Base-by-base conservation (phyloP, 1,140 invertebrate species). In the Diprion similis region DNA sequence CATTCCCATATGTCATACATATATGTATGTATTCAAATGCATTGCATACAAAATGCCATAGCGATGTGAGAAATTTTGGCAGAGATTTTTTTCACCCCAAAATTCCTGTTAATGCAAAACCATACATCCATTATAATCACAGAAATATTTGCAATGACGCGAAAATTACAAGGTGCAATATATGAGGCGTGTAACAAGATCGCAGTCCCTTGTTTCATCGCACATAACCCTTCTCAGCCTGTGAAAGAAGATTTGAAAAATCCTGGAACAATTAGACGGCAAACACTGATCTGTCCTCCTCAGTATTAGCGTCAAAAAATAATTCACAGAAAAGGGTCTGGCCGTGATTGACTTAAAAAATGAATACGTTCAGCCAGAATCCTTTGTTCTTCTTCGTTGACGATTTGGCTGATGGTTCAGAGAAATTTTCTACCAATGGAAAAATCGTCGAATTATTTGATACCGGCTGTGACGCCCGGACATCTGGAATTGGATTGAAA, bases 371-470 rank as follows among this genome's bases (percentile, higher is more conserved):
- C 51, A 59, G 11, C n/a, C 11, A 59, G 51, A 59, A 59, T 59
- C 51, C 51, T 17, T 59, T 59, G 51, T 59, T 59, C 8, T 59
- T 59, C 11, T 59, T 59, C 51, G 51, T 59, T 15, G 51, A 59
- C 9, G 51, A 59, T 59, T 6, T 59, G n/a, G 51, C 4, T 59
- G n/a, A 59, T 9, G 51, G 51, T 59, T 15, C 11, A 15, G 3
- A 13, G n/a, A 59, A 17, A 13, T 59, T 8, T 59, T 13, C 51
- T 59, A 59, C 11, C 51, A 9, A 9, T 59, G 51, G 19, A 47
- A 73, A 73, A 73, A 73, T 73, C n/a, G 46, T 73, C 17, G 71
- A 73, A 37, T 37, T 73, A 15, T 24, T 47, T 11, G 71, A 73
- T 67, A 73, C 37, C 66, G 71, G 71, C 10, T 73, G 71, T 19